Evolutionary conservation across 1,140 invertebrate genomes (phyloP), one percentile per base, ranked within the genome.

Genomic region (Lordiphosa mommai): DNA sequence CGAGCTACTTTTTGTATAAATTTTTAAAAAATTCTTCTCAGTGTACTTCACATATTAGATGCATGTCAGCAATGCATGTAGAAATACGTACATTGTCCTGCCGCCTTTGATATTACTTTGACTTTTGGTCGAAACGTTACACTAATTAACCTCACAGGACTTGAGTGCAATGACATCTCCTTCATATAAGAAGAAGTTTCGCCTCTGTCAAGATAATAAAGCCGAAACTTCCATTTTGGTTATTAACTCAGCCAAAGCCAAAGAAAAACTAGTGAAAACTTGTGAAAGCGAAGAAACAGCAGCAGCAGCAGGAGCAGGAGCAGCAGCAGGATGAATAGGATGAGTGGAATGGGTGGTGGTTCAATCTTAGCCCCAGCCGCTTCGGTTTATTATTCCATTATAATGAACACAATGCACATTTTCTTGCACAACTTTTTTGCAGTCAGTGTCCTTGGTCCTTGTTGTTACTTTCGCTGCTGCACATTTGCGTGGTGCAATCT

Each of bases 371-470:
- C 53, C 40, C 43, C 30, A 51, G 66, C 29, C 63, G 59, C 57
- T 84, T 57, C 72, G 63, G 77, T 84, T 72, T 77, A 77, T 77
- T 82, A 82, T 76, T 82, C 77, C 57, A 84, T 82, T 82, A 84
- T 84, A 77, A 84, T 84, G 64, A 84, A 84, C 72, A 82, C 76
- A 82, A 82, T 72, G 76, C 76, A 73, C 58, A 66, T 65, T 74
- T 74, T 74, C 50, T 59, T 49, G 66, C 52, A 29, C 17, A 72
- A 84, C 71, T 82, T 76, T 74, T 82, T 67, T 46, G 53, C 10
- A 52, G 43, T 55, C 37, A 29, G 32, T 59, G 55, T 52, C 65
- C 63, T 67, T 67, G 63, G 36, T 66, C 20, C 51, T 57, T 68
- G 71, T 72, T 73, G 53, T 69, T 69, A 73, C 69, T 79, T 79